A percentile compares a stretch with the other conserved stretches of the same genome.
Conservation (phyloP, 2,888 invertebrate genomes). For the Chrysolina oricalcia region DNA sequence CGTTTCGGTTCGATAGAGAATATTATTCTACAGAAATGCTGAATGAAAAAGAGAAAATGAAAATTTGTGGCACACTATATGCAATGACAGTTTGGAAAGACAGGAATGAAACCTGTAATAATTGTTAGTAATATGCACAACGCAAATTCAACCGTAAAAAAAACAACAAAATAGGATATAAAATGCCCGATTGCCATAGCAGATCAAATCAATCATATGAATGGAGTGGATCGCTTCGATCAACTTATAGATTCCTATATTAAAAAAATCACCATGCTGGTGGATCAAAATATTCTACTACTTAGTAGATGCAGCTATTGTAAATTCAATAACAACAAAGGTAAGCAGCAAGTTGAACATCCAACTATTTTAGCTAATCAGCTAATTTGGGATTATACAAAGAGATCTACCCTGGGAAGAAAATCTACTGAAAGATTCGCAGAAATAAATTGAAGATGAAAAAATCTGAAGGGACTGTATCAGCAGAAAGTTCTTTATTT, state of each 20-base stretch:
- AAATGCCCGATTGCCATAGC: not conserved
- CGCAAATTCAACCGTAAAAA: not conserved
- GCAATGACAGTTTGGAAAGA: not conserved
- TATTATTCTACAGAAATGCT: constrained; percentile 12
- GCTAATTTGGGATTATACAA: too few relatives aligned
- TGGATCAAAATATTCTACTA: constrained; percentile 2
- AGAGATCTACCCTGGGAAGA: too few relatives aligned
- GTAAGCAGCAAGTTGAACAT: too few relatives aligned
- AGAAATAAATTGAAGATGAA: too few relatives aligned
- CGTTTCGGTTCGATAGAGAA: constrained; percentile 8
- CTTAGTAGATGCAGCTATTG: not conserved
- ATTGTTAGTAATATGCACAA: not conserved
- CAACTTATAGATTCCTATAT: not conserved
- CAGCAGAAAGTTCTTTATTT: too few relatives aligned
- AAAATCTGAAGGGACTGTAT: too few relatives aligned
- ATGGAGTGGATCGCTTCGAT: constrained; percentile 1
- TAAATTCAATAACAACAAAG: not conserved
- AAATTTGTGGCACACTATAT: not conserved
- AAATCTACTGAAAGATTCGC: too few relatives aligned
- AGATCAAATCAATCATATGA: not conserved
- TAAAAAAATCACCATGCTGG: not conserved
- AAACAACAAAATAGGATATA: not conserved
- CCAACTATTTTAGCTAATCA: too few relatives aligned
- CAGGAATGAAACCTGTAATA: not conserved
- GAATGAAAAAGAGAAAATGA: not conserved